Evolutionary conservation across 2,113 vertebrate species (phyloP).

Genomic region (Ifrita kowaldi): DNA sequence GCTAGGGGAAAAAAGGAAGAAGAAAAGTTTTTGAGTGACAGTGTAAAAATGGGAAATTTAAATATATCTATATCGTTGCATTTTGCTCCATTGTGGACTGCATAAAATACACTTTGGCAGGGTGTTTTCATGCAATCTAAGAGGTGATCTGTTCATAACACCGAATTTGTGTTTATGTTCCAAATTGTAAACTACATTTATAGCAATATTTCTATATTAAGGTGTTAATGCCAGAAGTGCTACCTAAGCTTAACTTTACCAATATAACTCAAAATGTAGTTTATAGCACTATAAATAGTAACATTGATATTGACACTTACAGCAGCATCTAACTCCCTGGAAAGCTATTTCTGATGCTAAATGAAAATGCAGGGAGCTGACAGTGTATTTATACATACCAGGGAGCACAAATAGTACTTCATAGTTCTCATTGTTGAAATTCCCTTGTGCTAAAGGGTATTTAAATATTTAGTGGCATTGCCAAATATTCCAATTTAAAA

Average conservation of each 20-base stretch:
- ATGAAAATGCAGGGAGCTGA: conserved; percentile 29
- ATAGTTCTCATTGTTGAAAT: not conserved
- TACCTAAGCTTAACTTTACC: conserved; percentile 60
- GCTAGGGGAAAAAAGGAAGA: conserved; percentile 34
- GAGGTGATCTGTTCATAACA: conserved; percentile 65
- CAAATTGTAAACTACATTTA: conserved; percentile 60
- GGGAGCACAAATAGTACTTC: conserved; percentile 17
- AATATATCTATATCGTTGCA: conserved; percentile 65
- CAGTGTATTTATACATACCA: conserved; percentile 27
- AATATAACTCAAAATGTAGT: conserved; percentile 59
- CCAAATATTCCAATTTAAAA: not conserved
- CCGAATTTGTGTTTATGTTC: conserved; percentile 67
- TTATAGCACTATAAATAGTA: conserved; percentile 72
- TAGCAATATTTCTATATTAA: conserved; percentile 65
- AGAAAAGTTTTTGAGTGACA: conserved; percentile 75
- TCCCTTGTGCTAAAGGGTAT: not conserved
- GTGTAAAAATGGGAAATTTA: conserved; percentile 76
- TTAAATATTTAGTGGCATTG: not conserved
- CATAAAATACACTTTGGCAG: conserved; percentile 44
- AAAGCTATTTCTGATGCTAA: conserved; percentile 47
- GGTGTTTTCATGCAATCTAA: conserved; percentile 31
- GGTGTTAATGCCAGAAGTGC: conserved; percentile 54
- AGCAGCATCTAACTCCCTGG: conserved; percentile 46
- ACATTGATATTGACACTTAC: conserved; percentile 62
- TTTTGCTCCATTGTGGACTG: conserved; percentile 58